These are phyloP conservation scores for Trypoxylus dichotomus DNA, from an alignment of 1,140 invertebrate genomes.

Conservation along the genomic window DNA sequence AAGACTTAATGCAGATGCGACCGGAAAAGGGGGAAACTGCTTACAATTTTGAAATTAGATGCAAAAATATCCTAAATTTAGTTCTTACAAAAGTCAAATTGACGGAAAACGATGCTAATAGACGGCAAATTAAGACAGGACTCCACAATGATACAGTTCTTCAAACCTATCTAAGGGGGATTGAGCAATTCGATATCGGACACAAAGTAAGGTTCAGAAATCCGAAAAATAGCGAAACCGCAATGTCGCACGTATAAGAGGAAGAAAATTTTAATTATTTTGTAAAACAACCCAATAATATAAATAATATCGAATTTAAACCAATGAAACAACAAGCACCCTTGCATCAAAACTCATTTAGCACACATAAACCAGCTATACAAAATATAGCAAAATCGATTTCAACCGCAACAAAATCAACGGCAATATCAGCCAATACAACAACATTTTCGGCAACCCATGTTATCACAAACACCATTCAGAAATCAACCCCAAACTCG, in stretches of 20 bases:
- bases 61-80: not conserved
- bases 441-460: not conserved
- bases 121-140: not conserved
- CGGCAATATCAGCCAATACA: not conserved
- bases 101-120: not conserved
- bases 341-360: not conserved
- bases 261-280: too few species aligned
- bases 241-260: not conserved
- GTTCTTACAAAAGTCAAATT: not conserved
- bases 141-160: not conserved
- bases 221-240: not conserved
- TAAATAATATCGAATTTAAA: too few species aligned
- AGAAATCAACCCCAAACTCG: not conserved
- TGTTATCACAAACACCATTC: not conserved
- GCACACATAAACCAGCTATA: not conserved
- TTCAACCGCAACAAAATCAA: not conserved
- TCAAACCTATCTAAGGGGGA: not conserved
- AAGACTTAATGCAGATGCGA: not conserved
- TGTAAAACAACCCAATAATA: too few species aligned
- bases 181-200: not conserved
- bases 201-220: conserved; percentile 8
- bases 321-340: too few species aligned
- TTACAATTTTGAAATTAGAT: not conserved
- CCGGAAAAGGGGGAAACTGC: not conserved
- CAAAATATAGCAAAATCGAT: not conserved